Base-by-base conservation (phyloP, 2,113 vertebrate genomes). In the Menura novaehollandiae region DNA sequence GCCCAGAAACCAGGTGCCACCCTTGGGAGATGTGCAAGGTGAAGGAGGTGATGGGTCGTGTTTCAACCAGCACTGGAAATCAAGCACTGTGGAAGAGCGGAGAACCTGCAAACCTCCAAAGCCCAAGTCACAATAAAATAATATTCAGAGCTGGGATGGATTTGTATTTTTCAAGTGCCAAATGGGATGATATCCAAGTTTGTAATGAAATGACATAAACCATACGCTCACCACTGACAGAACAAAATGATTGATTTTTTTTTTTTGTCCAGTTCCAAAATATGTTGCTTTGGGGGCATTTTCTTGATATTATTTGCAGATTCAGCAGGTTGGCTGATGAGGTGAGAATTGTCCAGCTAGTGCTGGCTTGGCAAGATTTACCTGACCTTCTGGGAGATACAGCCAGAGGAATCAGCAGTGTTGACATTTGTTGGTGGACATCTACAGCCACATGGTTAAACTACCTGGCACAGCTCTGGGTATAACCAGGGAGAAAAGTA, bases 231-330 rank as follows among this genome's bases (percentile, higher is more conserved):
- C 39, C 7, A 13, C 68, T 80, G 82, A 77, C 4, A 10, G 71
- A 95, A n/a, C 12, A 88, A 89, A 91, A 58, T 53, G 33, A 80
- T 43, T 62, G 69, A 85, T 43, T 66, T 74, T 72, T 93, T 92
- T 73, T 69, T 95, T 94, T 43, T 78, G n/a, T 83, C 43, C 52
- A 7, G 23, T 74, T 94, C 63, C 83, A 90, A 90, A 78, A 49
- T 63, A 35, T 27, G 52, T 66, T 90, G 68, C 56, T 59, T 91
- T 84, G 3, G 90, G 85, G 90, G 37, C 56, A 81, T 88, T 90
- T 96, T 88, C 82, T 86, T 67, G 64, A 85, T 81, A 56, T 63
- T 80, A 62, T 93, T 90, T 96, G 90, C 88, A 93, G 94, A 94
- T 76, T 85, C 78, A 93, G 88, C 82, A 88, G 24, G 47, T 44